A percentile compares a stretch with the other conserved stretches of the same genome.
Evolutionary conservation across 2,888 invertebrate species (phyloP).

Genomic region (Lydus trimaculatus): DNA sequence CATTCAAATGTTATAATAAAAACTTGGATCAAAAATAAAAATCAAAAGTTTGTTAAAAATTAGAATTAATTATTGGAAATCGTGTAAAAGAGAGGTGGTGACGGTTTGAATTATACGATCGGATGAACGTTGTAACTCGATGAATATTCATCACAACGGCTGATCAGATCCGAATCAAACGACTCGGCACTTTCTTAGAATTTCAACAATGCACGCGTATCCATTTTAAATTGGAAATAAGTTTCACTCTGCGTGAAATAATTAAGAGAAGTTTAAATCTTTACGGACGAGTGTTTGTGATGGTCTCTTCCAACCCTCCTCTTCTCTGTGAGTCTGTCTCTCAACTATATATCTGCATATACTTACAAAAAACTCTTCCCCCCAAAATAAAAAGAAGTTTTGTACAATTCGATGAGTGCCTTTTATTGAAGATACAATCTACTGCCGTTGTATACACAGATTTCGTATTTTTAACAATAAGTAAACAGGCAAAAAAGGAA

Average conservation of each 20-base stretch:
- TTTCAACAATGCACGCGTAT: constrained; percentile 32
- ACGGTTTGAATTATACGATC: constrained; percentile 36
- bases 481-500: background rate
- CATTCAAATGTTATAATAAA: constrained; percentile 2
- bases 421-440: background rate
- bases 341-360: background rate
- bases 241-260: constrained; percentile 38
- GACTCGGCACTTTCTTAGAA: constrained; percentile 47
- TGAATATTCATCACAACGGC: constrained; percentile 49
- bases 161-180: constrained; percentile 50
- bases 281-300: constrained; percentile 18
- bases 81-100: constrained; percentile 8
- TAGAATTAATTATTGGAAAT: constrained; percentile 4
- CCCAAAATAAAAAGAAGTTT: too few species aligned
- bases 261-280: constrained; percentile 41
- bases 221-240: constrained; percentile 38
- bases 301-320: background rate
- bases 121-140: constrained; percentile 31
- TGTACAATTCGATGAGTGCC: background rate
- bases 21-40: background rate
- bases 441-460: background rate
- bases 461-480: background rate
- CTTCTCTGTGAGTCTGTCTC: too few species aligned
- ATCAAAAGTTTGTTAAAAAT: background rate
- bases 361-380: too few species aligned